phyloP scores from a whole-genome alignment of 2,888 invertebrate genomes.

The Coremacera marginata region DNA sequence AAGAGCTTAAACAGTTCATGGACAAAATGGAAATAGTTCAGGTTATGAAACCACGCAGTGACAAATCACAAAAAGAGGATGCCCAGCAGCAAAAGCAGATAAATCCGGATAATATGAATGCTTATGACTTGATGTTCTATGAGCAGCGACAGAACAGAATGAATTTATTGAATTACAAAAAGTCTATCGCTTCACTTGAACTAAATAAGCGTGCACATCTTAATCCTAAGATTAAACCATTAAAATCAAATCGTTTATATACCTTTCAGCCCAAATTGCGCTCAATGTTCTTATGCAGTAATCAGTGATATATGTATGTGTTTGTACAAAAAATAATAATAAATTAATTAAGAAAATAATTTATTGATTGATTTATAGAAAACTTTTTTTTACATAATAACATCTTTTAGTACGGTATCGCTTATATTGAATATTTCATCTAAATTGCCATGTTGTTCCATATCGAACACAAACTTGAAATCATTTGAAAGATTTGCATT shows the following conservation, averaged over 20 bases:
- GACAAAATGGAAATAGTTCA: constrained; percentile 32
- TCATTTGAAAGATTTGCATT: constrained; percentile 39
- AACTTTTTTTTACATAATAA: constrained; percentile 38
- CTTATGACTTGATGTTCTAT: constrained; percentile 51
- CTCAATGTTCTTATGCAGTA: constrained; percentile 42
- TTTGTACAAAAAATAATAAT: constrained; percentile 10
- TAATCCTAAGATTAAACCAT: constrained; percentile 45
- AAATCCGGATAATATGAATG: constrained; percentile 19
- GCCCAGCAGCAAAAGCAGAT: not conserved
- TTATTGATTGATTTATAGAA: not conserved
- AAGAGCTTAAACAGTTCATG: constrained; percentile 41
- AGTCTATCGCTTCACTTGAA: constrained; percentile 48
- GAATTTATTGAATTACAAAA: constrained; percentile 53
- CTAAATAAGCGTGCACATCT: constrained; percentile 48
- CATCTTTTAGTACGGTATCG: constrained; percentile 50
- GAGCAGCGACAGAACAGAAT: constrained; percentile 47
- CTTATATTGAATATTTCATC: constrained; percentile 50
- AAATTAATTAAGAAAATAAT: constrained; percentile 3
- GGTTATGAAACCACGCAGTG: not conserved
- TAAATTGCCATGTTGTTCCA: not conserved
- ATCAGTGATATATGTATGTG: constrained; percentile 1
- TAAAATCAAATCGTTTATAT: not conserved
- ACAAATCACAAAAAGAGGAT: not conserved
- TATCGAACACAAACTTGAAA: not conserved
- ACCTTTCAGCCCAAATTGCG: constrained; percentile 38